Percentiles rank a stretch among this genome's conserved stretches.
phyloP scores from a whole-genome alignment of 2,888 invertebrate genomes.

The Strigamia crassipes region DNA sequence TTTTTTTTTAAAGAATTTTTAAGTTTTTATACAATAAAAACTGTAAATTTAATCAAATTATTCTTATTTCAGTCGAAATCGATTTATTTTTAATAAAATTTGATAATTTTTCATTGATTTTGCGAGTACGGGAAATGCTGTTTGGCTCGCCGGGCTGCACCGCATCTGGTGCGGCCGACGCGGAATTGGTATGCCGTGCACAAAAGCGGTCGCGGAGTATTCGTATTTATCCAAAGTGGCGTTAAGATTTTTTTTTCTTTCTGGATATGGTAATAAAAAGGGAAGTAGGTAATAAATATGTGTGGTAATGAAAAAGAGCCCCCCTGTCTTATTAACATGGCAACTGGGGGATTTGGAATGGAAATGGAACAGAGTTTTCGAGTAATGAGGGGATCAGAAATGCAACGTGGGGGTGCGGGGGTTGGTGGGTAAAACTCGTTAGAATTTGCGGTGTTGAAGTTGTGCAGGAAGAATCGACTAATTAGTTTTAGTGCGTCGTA shows the following conservation, averaged over 20 bases:
- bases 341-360: conserved; percentile 6
- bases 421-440: not conserved
- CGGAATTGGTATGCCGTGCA: no score
- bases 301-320: not conserved
- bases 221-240: not conserved
- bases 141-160: no score
- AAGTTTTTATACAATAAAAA: no score
- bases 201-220: not conserved
- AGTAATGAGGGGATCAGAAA: conserved; percentile 9
- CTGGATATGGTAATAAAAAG: not conserved
- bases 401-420: not conserved
- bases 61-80: no score
- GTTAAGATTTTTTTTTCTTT: not conserved
- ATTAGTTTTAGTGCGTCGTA: conserved; percentile 5
- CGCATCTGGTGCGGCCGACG: no score
- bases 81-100: no score
- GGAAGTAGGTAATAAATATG: conserved; percentile 2
- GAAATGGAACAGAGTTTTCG: not conserved
- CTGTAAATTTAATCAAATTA: no score
- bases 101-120: no score
- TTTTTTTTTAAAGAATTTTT: no score
- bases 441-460: conserved; percentile 13
- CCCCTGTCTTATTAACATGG: not conserved
- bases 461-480: not conserved
- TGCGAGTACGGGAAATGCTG: no score